Percentiles rank a stretch among this genome's conserved stretches.
These are phyloP conservation scores for Trypoxylon attenuatum DNA, from an alignment of 2,888 invertebrate species.

Conservation along the genomic window DNA sequence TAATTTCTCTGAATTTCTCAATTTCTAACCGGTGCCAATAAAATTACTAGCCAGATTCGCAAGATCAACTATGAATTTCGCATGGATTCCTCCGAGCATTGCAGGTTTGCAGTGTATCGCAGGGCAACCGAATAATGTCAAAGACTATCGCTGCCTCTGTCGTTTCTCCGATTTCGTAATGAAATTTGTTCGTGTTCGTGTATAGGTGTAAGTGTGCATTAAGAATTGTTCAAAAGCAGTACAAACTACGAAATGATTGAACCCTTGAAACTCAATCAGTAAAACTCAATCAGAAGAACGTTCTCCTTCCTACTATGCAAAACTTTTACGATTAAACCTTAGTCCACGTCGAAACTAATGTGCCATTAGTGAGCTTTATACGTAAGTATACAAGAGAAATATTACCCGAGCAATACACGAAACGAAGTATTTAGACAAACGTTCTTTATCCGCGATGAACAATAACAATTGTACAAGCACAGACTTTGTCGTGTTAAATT, in stretches of 20 bases:
- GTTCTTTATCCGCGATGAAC: slow-evolving; percentile 51
- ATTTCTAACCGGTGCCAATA: too few species aligned
- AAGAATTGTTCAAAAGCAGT: slow-evolving; percentile 65
- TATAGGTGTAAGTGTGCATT: slow-evolving; percentile 47
- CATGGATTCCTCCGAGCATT: too few species aligned
- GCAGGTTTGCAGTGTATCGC: slow-evolving; percentile 3
- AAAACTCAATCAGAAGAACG: slow-evolving; percentile 32
- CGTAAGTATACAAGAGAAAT: slow-evolving; percentile 10
- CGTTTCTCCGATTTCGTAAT: slow-evolving; percentile 10
- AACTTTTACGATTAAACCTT: slow-evolving; percentile 35
- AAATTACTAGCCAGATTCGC: slow-evolving; percentile 16
- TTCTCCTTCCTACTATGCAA: slow-evolving; percentile 33
- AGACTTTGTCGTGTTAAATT: not conserved
- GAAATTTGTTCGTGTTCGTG: slow-evolving; percentile 17
- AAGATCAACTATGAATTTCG: slow-evolving; percentile 4
- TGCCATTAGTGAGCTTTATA: slow-evolving; percentile 26
- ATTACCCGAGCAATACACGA: not conserved
- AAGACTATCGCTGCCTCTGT: slow-evolving; percentile 16
- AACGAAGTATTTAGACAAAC: not conserved
- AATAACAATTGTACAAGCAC: slow-evolving; percentile 16
- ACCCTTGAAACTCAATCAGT: slow-evolving; percentile 49
- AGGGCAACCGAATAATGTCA: slow-evolving; percentile 2
- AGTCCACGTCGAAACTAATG: slow-evolving; percentile 24
- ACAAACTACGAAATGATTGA: slow-evolving; percentile 63
- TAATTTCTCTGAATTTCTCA: too few species aligned